Evolutionary conservation across 2,797 vertebrate species (phyloP).

Genomic region (Takifugu rubripes): DNA sequence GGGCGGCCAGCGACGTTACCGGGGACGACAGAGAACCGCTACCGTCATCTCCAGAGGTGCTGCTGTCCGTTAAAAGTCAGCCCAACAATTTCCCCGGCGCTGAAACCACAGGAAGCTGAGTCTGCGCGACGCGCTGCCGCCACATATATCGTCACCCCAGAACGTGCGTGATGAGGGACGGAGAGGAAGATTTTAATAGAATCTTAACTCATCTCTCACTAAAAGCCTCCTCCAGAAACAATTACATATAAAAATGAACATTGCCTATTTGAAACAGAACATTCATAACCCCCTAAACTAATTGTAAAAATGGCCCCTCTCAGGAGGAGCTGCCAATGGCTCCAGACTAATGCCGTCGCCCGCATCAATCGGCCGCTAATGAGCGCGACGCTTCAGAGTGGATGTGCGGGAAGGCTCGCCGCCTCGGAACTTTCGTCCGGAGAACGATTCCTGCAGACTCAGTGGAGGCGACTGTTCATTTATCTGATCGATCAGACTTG

Average conservation of each 20-base stretch:
- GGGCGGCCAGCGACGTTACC: slow-evolving; percentile 12
- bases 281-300: slow-evolving; percentile 75
- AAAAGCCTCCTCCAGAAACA: slow-evolving; percentile 79
- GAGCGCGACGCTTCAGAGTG: slow-evolving; percentile 67
- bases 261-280: slow-evolving; percentile 71
- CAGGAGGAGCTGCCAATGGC: slow-evolving; percentile 74
- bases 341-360: slow-evolving; percentile 67
- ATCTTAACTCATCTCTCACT: slow-evolving; percentile 72
- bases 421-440: slow-evolving; percentile 56
- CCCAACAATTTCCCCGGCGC: too few species aligned
- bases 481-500: not conserved
- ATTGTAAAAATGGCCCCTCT: slow-evolving; percentile 75
- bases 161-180: not conserved
- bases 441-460: slow-evolving; percentile 42
- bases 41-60: not conserved
- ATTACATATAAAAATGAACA: slow-evolving; percentile 80
- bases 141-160: too few species aligned
- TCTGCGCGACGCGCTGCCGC: too few species aligned
- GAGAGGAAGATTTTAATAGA: slow-evolving; percentile 60
- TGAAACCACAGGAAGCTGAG: too few species aligned
- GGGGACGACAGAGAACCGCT: slow-evolving; percentile 27
- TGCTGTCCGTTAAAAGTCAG: too few species aligned
- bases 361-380: slow-evolving; percentile 79
- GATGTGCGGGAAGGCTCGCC: slow-evolving; percentile 61
- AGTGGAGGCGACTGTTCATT: slow-evolving; percentile 15